Percentiles rank a stretch among this genome's conserved stretches.
Evolutionary conservation across 2,888 invertebrate species (phyloP).

Genomic region (Pristionchus maxplancki): DNA sequence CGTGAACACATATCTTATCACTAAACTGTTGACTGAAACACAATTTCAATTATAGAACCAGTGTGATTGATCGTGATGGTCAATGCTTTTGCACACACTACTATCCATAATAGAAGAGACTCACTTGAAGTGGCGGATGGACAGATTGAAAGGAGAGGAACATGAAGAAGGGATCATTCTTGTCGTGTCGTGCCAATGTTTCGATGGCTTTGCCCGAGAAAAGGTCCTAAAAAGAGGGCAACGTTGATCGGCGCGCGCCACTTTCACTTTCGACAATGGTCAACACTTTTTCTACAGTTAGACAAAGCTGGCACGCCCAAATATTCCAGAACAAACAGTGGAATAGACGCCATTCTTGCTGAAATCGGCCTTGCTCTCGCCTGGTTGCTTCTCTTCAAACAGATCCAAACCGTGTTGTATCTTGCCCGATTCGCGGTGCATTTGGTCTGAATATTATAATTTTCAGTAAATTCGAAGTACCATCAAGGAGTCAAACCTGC

Average conservation of each 20-base stretch:
- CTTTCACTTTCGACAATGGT: slow-evolving; percentile 22
- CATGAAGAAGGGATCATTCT: slow-evolving; percentile 74
- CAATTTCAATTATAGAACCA: too few species aligned
- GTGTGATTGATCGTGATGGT: too few species aligned
- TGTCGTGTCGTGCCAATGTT: slow-evolving; percentile 63
- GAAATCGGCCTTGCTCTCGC: slow-evolving; percentile 67
- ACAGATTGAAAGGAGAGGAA: slow-evolving; percentile 77
- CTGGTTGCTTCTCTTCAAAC: slow-evolving; percentile 68
- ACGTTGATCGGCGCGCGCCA: not conserved
- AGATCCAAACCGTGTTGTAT: slow-evolving; percentile 72
- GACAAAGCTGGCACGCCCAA: not conserved
- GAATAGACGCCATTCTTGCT: slow-evolving; percentile 73
- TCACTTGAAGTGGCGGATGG: slow-evolving; percentile 76
- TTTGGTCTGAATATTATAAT: slow-evolving; percentile 63
- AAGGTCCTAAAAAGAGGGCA: slow-evolving; percentile 62
- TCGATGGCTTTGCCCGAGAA: slow-evolving; percentile 70
- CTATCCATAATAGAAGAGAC: not conserved
- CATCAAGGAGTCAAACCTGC: slow-evolving; percentile 60
- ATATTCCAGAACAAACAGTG: slow-evolving; percentile 60
- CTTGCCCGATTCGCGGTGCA: slow-evolving; percentile 65
- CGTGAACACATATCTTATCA: too few species aligned
- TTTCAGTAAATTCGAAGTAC: not conserved
- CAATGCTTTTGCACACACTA: too few species aligned
- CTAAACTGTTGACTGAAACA: too few species aligned
- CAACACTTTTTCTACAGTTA: not conserved